phyloP scores from a whole-genome alignment of 1,140 invertebrate genomes.

The Scaptomyza montana region DNA sequence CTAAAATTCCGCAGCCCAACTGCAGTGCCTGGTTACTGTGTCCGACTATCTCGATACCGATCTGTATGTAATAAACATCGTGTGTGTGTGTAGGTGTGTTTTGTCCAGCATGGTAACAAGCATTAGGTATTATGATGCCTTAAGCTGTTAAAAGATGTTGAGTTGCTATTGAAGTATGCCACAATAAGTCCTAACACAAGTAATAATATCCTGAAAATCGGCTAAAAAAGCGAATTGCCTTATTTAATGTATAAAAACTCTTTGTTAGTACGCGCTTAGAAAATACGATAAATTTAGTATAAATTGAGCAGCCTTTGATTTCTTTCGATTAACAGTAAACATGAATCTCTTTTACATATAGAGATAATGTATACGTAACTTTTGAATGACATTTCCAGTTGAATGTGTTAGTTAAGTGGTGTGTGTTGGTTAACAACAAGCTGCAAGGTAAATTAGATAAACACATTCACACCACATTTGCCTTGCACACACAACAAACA shows the following conservation, averaged over 20 bases:
- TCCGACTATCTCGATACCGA: constrained; percentile 4
- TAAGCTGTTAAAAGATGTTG: no score
- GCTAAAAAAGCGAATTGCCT: no score
- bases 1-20: neutral
- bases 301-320: no score
- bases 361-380: neutral
- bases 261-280: no score
- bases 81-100: neutral
- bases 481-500: neutral
- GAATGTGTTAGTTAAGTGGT: neutral
- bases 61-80: neutral
- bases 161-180: no score
- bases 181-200: no score
- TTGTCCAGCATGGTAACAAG: neutral
- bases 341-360: no score
- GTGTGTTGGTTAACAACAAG: neutral
- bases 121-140: no score
- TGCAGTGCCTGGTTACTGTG: neutral
- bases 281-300: no score
- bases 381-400: neutral
- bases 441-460: constrained; percentile 9
- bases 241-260: no score
- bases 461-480: neutral
- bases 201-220: no score
- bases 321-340: no score